Percentiles rank a stretch among this genome's conserved stretches.
phyloP scores from a whole-genome alignment of 2,113 vertebrate genomes.

The Eulacestoma nigropectus region DNA sequence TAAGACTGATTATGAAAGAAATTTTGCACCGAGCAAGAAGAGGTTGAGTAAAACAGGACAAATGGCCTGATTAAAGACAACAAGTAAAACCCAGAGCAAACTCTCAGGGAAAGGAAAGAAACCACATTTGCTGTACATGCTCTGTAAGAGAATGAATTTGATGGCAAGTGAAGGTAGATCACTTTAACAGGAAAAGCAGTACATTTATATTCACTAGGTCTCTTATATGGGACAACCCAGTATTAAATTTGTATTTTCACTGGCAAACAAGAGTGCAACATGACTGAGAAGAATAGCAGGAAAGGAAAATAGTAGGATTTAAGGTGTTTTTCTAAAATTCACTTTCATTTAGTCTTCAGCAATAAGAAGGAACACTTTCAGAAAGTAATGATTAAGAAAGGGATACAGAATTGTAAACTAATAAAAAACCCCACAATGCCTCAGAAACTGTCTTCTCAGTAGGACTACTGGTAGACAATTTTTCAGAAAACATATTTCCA shows the following conservation, averaged over 20 bases:
- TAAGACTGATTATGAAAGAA: not conserved
- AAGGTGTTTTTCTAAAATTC: not conserved
- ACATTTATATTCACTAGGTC: not conserved
- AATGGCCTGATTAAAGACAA: not conserved
- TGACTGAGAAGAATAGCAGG: not conserved
- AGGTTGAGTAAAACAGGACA: not conserved
- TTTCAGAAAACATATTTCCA: not conserved
- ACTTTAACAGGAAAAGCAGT: not conserved
- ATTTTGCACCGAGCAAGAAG: not conserved
- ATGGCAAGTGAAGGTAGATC: not conserved
- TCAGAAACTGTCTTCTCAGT: not conserved
- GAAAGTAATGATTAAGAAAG: not conserved
- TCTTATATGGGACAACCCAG: not conserved
- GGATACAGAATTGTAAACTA: not conserved
- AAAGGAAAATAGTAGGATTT: not conserved
- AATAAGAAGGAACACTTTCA: not conserved
- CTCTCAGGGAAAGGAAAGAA: not conserved
- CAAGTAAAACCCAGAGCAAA: not conserved
- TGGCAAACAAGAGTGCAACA: not conserved
- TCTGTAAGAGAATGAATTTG: not conserved
- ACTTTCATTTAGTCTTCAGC: not conserved
- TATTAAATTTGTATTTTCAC: not conserved
- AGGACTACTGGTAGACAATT: not conserved
- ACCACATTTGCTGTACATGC: not conserved
- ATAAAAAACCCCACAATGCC: not conserved